These are phyloP conservation scores for Euzetes globulus DNA, from an alignment of 2,888 invertebrate species.

Conservation along the genomic window DNA sequence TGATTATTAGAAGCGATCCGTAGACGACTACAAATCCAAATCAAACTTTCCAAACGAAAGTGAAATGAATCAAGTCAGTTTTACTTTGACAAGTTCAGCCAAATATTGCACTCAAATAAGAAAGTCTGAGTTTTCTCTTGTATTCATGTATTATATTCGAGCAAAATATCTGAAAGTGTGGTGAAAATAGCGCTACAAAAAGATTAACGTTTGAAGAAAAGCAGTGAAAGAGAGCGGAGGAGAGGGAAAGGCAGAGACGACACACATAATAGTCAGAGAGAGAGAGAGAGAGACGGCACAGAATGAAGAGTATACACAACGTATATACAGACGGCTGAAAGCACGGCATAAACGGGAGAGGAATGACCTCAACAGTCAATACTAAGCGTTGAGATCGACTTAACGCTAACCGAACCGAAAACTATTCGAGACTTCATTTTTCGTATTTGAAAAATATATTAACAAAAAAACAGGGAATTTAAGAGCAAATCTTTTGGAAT, in stretches of 20 bases:
- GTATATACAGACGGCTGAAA: background rate
- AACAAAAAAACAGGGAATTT: background rate
- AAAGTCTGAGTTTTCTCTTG: background rate
- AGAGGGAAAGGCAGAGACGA: background rate
- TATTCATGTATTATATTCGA: background rate
- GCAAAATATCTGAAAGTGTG: background rate
- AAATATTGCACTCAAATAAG: too few species aligned
- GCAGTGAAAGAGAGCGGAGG: background rate
- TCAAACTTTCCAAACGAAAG: too few species aligned
- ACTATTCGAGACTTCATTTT: background rate
- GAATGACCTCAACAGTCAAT: conserved; percentile 1
- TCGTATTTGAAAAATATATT: background rate
- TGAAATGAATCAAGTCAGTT: too few species aligned
- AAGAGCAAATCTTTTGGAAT: conserved; percentile 38
- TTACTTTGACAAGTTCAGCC: too few species aligned
- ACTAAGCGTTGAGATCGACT: background rate
- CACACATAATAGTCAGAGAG: background rate
- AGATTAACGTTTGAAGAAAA: background rate
- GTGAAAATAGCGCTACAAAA: background rate
- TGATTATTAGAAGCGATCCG: background rate
- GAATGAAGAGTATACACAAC: background rate
- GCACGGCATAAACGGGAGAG: background rate
- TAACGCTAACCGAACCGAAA: background rate
- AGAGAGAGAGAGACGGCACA: background rate
- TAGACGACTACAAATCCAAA: too few species aligned